Base-by-base conservation (phyloP, 2,888 invertebrate species). In the Lepidocyrtoides sp. region DNA sequence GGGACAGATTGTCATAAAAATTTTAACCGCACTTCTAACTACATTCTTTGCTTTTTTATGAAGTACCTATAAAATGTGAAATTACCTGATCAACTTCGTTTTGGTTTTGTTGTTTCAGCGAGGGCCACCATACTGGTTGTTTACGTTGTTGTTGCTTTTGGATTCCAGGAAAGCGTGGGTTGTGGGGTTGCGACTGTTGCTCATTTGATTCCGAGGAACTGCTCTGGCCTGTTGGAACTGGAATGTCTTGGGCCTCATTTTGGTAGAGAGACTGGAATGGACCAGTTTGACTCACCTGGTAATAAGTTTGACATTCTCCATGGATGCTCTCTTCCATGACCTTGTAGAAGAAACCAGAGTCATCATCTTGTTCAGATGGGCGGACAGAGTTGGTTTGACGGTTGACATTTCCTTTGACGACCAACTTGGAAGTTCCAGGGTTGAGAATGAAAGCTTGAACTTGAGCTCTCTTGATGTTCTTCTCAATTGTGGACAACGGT, bases 401-500 rank as follows among this genome's bases (percentile, higher is more conserved):
- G 91, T 93, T 89, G 82, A 92, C 48, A 87, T 94, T 94, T 44
- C 94, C 94, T 41, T 93, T 89, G 23, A 94, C 77, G 41, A 93
- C 88, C 5, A 89, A 23, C 54, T 92, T 92, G 89, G 85, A 44
- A 29, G 93, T 93, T 44, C 89, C 91, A 66, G 93, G 88, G 90
- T 94, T 93, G 17, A 93, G 10, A 54, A 91, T 92, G 91, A 92
- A 92, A 41, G 91, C 89, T 41, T 93, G 92, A 29, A 95, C 94
- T 54, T 95, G 89, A 83, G 95, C 95, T 90, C 95, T 94, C 94
- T 95, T 95, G 91, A 95, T 94, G 94, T 95, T 95, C 82, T 95
- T 94, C n/a, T 95, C 95, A 94, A 95, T 95, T 14, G 93, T 92
- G 41, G 89, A 26, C 75, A 89, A 54, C 0, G 95, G 95, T 23